These are phyloP conservation scores for Sabellastarte sp. DNA, from an alignment of 2,888 invertebrate genomes.

Conservation along the genomic window DNA sequence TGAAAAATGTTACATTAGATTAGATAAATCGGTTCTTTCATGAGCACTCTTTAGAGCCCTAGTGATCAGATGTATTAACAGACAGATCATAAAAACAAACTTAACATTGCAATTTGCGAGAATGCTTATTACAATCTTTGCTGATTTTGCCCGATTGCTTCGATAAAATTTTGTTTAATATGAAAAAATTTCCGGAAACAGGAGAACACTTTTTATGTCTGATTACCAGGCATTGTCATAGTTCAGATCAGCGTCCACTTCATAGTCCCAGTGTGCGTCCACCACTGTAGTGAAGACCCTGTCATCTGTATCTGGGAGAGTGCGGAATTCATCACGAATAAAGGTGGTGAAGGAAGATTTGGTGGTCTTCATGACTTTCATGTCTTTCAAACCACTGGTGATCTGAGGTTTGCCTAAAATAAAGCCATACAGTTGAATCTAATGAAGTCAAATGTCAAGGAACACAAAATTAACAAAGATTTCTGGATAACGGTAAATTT, in stretches of 20 bases:
- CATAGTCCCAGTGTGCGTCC: conserved; percentile 74
- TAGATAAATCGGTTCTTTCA: no score
- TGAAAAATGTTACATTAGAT: no score
- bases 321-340: conserved; percentile 76
- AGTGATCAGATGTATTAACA: no score
- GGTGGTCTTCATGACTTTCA: conserved; percentile 77
- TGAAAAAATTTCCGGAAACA: no score
- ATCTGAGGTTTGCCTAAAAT: conserved; percentile 55
- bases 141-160: no score
- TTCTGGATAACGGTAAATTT: no score
- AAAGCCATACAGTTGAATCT: neutral
- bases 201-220: no score
- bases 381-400: conserved; percentile 70
- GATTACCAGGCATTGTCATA: conserved; percentile 70
- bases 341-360: conserved; percentile 80
- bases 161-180: neutral
- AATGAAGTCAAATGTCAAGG: neutral
- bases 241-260: conserved; percentile 67
- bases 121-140: neutral
- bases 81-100: no score
- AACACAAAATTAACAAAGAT: no score
- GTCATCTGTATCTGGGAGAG: conserved; percentile 73
- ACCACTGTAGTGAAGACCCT: conserved; percentile 78
- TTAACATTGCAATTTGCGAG: no score
- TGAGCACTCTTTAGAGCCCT: no score